These are phyloP conservation scores for Rhyzopertha dominica DNA, from an alignment of 1,140 invertebrate genomes.

Conservation along the genomic window DNA sequence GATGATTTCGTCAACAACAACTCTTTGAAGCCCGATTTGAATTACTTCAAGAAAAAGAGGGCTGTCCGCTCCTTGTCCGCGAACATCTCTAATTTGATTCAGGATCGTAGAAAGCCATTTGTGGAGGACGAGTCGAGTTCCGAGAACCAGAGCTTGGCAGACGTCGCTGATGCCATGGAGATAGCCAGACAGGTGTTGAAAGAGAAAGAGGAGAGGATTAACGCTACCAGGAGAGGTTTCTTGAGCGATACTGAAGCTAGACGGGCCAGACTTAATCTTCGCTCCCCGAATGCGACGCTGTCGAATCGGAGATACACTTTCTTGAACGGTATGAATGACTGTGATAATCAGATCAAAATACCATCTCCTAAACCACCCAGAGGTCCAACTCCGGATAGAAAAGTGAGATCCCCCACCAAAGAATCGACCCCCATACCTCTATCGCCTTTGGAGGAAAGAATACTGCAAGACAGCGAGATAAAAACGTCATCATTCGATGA, in stretches of 20 bases:
- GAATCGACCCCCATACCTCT: slow-evolving; percentile 32
- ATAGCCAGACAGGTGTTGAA: slow-evolving; percentile 39
- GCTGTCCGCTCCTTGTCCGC: slow-evolving; percentile 74
- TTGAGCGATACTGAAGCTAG: slow-evolving; percentile 37
- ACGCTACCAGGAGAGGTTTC: slow-evolving; percentile 35
- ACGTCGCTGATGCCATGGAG: slow-evolving; percentile 44
- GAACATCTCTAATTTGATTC: slow-evolving; percentile 69
- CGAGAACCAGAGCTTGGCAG: slow-evolving; percentile 32
- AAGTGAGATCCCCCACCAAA: slow-evolving; percentile 22
- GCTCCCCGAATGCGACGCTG: slow-evolving; percentile 7
- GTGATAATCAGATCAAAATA: slow-evolving; percentile 5
- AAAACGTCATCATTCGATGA: slow-evolving; percentile 38
- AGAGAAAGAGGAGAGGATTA: slow-evolving; percentile 40
- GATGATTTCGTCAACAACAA: slow-evolving; percentile 41
- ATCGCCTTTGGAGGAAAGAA: slow-evolving; percentile 25
- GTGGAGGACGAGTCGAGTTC: slow-evolving; percentile 25
- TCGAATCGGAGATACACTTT: slow-evolving; percentile 24
- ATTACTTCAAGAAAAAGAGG: slow-evolving; percentile 60
- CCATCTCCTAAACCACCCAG: slow-evolving; percentile 26
- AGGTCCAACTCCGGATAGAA: slow-evolving; percentile 28
- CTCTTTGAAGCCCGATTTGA: slow-evolving; percentile 27
- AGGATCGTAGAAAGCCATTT: slow-evolving; percentile 47
- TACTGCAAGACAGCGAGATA: slow-evolving; percentile 6
- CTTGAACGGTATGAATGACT: slow-evolving; percentile 31
- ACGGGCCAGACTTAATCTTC: slow-evolving; percentile 15